These are phyloP conservation scores for Sciaenops ocellatus DNA, from an alignment of 2,797 vertebrate genomes.

Conservation along the genomic window DNA sequence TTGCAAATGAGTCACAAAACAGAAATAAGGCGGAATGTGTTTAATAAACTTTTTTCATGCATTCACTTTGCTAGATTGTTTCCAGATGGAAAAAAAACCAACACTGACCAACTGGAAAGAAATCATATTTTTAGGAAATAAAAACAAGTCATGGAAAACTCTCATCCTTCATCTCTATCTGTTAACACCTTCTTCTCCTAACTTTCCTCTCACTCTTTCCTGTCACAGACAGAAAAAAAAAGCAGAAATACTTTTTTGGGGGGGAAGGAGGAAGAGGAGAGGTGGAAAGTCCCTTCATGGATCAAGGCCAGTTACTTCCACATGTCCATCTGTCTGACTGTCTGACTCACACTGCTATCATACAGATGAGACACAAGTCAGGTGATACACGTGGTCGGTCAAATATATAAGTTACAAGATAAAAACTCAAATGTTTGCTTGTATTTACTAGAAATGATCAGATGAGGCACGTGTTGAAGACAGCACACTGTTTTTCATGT, in stretches of 20 bases:
- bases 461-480: neutral
- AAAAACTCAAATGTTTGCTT: neutral
- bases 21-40: conserved; percentile 50
- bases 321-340: conserved; percentile 58
- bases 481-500: neutral
- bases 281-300: conserved; percentile 74
- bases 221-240: conserved; percentile 50
- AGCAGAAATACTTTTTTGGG: conserved; percentile 57
- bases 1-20: conserved; percentile 56
- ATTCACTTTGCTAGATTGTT: conserved; percentile 41
- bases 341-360: conserved; percentile 63
- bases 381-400: conserved; percentile 36
- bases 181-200: conserved; percentile 41
- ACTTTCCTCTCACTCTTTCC: conserved; percentile 66
- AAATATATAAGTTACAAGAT: neutral
- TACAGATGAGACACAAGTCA: conserved; percentile 45
- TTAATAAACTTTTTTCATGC: conserved; percentile 42
- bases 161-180: conserved; percentile 23
- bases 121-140: conserved; percentile 31
- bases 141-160: conserved; percentile 46
- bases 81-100: conserved; percentile 38
- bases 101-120: conserved; percentile 39
- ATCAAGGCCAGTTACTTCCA: conserved; percentile 70
- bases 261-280: conserved; percentile 58
- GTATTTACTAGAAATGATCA: conserved; percentile 4